A percentile compares a stretch with the other conserved stretches of the same genome.
Evolutionary conservation across 1,140 invertebrate species (phyloP).

Genomic region (Lineus longissimus): DNA sequence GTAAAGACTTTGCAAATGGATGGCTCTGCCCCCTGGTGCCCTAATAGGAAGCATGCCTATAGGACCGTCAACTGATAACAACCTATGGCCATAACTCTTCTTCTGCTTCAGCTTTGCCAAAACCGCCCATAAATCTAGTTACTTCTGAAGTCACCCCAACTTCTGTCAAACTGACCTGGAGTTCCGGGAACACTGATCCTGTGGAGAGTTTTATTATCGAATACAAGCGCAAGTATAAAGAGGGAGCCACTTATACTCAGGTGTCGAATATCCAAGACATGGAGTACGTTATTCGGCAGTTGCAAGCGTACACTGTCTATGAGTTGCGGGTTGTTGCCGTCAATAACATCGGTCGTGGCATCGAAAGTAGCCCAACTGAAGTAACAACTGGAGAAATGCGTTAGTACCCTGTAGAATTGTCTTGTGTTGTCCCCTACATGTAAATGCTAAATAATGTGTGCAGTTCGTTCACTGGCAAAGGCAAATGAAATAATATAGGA

Average conservation of each 20-base stretch:
- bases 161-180: constrained; percentile 86
- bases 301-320: constrained; percentile 91
- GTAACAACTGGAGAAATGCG: constrained; percentile 95
- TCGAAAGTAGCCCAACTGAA: constrained; percentile 76
- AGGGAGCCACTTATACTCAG: constrained; percentile 60
- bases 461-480: no score
- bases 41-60: no score
- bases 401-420: constrained; percentile 59
- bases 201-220: constrained; percentile 91
- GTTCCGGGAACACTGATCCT: constrained; percentile 73
- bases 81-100: not conserved
- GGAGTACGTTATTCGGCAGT: constrained; percentile 82
- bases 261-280: constrained; percentile 88
- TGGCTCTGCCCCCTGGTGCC: no score
- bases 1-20: no score
- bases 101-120: constrained; percentile 71
- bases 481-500: no score
- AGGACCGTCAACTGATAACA: no score
- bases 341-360: constrained; percentile 86
- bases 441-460: not conserved
- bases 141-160: constrained; percentile 89
- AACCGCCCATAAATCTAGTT: constrained; percentile 78
- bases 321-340: constrained; percentile 94
- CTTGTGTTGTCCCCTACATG: not conserved
- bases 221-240: constrained; percentile 83